Evolutionary conservation across 2,113 vertebrate genomes (phyloP).

Genomic region (Dipodomys stephensi): DNA sequence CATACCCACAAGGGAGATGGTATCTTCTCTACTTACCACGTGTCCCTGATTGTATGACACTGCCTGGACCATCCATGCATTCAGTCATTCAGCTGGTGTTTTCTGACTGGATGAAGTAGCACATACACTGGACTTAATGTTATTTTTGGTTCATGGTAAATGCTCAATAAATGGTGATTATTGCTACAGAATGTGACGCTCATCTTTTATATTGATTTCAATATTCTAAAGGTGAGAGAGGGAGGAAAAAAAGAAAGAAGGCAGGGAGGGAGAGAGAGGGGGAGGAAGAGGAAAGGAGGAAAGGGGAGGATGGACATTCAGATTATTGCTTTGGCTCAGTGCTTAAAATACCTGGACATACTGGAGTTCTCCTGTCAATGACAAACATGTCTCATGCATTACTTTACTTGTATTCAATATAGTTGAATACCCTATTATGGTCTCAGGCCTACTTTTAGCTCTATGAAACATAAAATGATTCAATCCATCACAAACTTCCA

Average conservation of each 20-base stretch:
- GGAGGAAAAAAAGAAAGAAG: too few species aligned
- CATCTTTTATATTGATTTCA: background rate
- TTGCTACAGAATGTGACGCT: background rate
- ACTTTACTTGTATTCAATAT: background rate
- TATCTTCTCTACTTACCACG: background rate
- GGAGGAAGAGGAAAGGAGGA: background rate
- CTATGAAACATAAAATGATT: slow-evolving; percentile 29
- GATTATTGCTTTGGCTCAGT: background rate
- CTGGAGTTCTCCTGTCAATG: background rate
- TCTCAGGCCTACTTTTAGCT: background rate
- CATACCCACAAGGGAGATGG: background rate
- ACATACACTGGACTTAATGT: background rate
- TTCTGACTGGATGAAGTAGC: background rate
- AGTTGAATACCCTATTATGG: background rate
- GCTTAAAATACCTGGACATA: background rate
- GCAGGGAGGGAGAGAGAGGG: background rate
- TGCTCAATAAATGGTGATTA: background rate
- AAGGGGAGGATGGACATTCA: background rate
- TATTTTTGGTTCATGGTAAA: background rate
- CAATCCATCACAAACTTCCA: background rate
- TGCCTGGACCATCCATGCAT: background rate
- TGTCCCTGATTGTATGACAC: background rate
- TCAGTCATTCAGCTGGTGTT: background rate
- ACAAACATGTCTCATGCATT: background rate
- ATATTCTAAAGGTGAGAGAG: background rate